phyloP scores from a whole-genome alignment of 2,113 vertebrate species.

The Jaculus jaculus region DNA sequence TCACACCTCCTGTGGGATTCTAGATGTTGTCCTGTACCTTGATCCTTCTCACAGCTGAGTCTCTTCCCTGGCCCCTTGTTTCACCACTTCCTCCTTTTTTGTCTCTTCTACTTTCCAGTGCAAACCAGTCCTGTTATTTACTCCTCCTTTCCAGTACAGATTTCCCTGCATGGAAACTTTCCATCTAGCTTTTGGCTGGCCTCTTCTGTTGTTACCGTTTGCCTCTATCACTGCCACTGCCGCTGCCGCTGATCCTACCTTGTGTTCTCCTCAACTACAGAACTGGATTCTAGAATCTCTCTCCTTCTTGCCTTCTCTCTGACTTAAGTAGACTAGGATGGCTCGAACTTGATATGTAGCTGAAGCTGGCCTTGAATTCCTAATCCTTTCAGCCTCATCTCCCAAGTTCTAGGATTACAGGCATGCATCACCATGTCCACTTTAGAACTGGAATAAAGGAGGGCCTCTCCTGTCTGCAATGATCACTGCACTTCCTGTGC shows the following conservation, averaged over 20 bases:
- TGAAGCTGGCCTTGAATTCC: not conserved
- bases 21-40: not conserved
- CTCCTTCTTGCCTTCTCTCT: not conserved
- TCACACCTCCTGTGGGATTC: not conserved
- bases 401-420: not conserved
- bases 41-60: not conserved
- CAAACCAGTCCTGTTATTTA: not conserved
- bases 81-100: not conserved
- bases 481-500: not conserved
- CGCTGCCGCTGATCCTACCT: not conserved
- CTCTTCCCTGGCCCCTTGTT: not conserved
- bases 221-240: not conserved
- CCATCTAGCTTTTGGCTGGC: not conserved
- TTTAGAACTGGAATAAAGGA: not conserved
- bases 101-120: not conserved
- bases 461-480: not conserved
- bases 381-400: too few relatives aligned
- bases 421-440: not conserved
- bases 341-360: not conserved
- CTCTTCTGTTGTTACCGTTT: not conserved
- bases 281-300: not conserved
- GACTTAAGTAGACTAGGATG: not conserved
- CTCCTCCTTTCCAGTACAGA: not conserved
- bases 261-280: not conserved
- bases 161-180: slow-evolving; percentile 17